phyloP scores from a whole-genome alignment of 2,113 vertebrate genomes.

The Gallinago undulata region DNA sequence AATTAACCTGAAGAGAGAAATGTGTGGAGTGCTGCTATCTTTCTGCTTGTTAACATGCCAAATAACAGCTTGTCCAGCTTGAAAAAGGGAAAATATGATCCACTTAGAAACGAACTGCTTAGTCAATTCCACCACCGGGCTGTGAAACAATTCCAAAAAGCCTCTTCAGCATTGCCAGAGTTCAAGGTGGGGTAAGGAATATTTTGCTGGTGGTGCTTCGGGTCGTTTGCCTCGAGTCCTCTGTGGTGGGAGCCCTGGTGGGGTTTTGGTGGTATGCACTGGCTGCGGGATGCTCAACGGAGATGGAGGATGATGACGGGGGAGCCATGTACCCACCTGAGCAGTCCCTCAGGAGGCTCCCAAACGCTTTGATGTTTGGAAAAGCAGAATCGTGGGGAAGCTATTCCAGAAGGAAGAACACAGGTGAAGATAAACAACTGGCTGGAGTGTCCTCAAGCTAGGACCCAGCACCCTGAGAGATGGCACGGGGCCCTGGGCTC shows the following conservation, averaged over 20 bases:
- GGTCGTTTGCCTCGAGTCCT: rapidly evolving
- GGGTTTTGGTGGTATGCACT: not conserved
- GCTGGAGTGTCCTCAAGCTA: not conserved
- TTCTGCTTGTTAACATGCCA: not conserved
- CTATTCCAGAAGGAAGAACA: not conserved
- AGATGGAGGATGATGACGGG: not conserved
- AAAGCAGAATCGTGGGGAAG: not conserved
- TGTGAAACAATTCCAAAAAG: not conserved
- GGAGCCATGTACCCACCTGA: rapidly evolving
- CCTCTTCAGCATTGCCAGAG: not conserved
- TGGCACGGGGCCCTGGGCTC: rapidly evolving
- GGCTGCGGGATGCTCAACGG: not conserved
- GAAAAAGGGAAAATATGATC: not conserved
- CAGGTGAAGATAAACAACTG: not conserved
- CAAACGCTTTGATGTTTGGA: not conserved
- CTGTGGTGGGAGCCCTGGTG: too few species aligned
- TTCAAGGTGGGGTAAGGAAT: not conserved
- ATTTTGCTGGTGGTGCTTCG: not conserved
- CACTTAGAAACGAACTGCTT: not conserved
- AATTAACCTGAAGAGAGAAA: not conserved
- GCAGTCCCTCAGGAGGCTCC: not conserved
- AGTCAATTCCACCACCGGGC: not conserved
- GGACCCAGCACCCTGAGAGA: not conserved
- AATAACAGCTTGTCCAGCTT: not conserved
- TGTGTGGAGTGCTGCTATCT: not conserved